These are phyloP conservation scores for Poecilobothrus nobilitatus DNA, from an alignment of 2,888 invertebrate genomes.

Conservation along the genomic window DNA sequence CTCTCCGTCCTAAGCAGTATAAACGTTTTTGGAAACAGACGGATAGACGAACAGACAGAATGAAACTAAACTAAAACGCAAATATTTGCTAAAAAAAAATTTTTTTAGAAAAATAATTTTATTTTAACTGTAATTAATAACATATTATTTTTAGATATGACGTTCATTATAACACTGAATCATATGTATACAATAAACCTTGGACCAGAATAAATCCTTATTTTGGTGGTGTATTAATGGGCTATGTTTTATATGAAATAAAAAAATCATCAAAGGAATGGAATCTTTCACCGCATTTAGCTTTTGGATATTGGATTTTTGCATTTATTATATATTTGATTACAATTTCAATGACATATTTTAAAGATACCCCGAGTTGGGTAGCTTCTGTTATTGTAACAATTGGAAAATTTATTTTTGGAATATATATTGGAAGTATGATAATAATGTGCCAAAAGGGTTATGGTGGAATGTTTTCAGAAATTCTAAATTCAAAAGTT, in stretches of 20 bases:
- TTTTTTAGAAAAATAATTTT: too few species aligned
- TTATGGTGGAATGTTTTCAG: slow-evolving; percentile 10
- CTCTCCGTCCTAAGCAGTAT: too few species aligned
- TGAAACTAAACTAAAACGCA: too few species aligned
- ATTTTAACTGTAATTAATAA: too few species aligned
- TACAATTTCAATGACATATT: slow-evolving; percentile 9
- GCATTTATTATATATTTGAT: background rate
- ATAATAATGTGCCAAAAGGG: slow-evolving; percentile 13
- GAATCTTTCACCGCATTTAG: background rate
- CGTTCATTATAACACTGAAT: slow-evolving; percentile 13
- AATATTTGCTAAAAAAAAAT: too few species aligned
- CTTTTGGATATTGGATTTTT: background rate
- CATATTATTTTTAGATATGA: slow-evolving; percentile 11
- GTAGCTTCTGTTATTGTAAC: slow-evolving; percentile 11
- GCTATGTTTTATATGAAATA: slow-evolving; percentile 9
- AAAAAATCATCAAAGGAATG: background rate
- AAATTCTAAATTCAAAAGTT: slow-evolving; percentile 8
- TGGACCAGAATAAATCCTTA: slow-evolving; percentile 17
- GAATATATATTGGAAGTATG: slow-evolving; percentile 13
- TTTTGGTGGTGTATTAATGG: slow-evolving; percentile 13
- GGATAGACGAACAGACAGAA: too few species aligned
- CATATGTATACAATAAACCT: slow-evolving; percentile 10
- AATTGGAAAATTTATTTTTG: slow-evolving; percentile 12
- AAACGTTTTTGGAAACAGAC: too few species aligned
- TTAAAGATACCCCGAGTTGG: slow-evolving; percentile 13